Evolutionary conservation across 2,797 vertebrate genomes (phyloP), one percentile per base, ranked within the genome.

Genomic region (Anabas testudineus): DNA sequence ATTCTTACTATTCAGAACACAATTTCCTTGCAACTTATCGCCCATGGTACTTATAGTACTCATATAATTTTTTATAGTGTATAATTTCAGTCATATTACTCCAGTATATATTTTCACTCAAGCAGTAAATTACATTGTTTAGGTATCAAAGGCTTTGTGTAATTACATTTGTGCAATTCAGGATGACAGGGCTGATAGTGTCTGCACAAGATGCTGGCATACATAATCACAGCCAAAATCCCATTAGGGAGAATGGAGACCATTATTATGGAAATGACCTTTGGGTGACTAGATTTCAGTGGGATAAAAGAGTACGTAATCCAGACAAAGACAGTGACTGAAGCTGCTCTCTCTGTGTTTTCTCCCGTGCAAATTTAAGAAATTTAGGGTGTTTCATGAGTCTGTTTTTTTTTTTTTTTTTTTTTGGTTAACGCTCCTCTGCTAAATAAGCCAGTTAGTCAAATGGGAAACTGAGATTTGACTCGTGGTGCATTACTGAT

Each of bases 191-290:
- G 71, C 81, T 81, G 88, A 89, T 91, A 72, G 87, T 85, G 84
- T 90, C 84, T 83, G 80, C 80, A 79, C 84, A 90, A 89, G 89
- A 85, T 45, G 70, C 70, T 74, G 68, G 84, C 88, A 87, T 89
- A 90, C 88, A 88, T 91, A 91, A 92, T 92, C 89, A 90, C 90
- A 88, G 86, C 77, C 87, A 58, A 89, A 92, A 91, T 89, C 90
- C 89, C 90, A 91, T 90, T 91, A 88, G 90, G 87, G 89, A 89
- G 75, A 86, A 78, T 71, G 66, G 75, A 91, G 81, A 52, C 82
- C 81, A 91, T 93, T 93, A 91, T 93, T 93, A 94, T 93, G 92
- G 85, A 92, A 93, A 93, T 94, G 88, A 92, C 92, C 92, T 92
- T 85, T 90, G 88, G 89, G 86, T 90, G 89, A 84, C 88, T 72